A percentile compares a stretch with the other conserved stretches of the same genome.
phyloP scores from a whole-genome alignment of 2,888 invertebrate genomes.

The Parelbella ahira region DNA sequence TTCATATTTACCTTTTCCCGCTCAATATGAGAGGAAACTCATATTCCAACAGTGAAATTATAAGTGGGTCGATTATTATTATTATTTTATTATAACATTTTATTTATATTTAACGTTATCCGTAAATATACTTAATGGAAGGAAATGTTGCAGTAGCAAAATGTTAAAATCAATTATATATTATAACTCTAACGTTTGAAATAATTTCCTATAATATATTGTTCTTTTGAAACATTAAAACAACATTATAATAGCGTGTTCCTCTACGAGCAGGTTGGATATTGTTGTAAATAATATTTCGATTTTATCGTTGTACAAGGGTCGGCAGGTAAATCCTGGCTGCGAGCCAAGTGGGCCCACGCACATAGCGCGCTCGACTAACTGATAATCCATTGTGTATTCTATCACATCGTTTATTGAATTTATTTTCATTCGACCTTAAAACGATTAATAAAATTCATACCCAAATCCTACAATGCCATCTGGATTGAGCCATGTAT shows the following conservation, averaged over 20 bases:
- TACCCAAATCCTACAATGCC: conserved; percentile 66
- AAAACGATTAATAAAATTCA: conserved; percentile 54
- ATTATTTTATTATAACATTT: no score
- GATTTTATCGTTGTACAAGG: conserved; percentile 69
- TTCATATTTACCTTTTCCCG: no score
- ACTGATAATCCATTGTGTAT: conserved; percentile 33
- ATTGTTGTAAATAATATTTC: conserved; percentile 67
- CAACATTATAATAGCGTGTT: conserved; percentile 3
- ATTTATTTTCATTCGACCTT: conserved; percentile 35
- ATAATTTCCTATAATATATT: no score
- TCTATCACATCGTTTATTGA: conserved; percentile 35
- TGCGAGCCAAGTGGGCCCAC: conserved; percentile 61
- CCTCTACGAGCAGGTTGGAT: conserved; percentile 6
- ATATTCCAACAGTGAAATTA: no score
- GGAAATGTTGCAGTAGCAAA: no score
- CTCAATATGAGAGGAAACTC: no score
- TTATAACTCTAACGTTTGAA: no score
- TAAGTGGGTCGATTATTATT: no score
- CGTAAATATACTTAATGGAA: no score
- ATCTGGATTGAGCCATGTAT: conserved; percentile 64
- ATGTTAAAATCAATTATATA: no score
- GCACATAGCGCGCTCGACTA: conserved; percentile 50
- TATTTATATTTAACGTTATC: no score
- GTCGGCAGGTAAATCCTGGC: conserved; percentile 74
- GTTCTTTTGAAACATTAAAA: not conserved